These are phyloP conservation scores for Brachionus koreanus DNA, from an alignment of 1,140 invertebrate species.

Conservation along the genomic window DNA sequence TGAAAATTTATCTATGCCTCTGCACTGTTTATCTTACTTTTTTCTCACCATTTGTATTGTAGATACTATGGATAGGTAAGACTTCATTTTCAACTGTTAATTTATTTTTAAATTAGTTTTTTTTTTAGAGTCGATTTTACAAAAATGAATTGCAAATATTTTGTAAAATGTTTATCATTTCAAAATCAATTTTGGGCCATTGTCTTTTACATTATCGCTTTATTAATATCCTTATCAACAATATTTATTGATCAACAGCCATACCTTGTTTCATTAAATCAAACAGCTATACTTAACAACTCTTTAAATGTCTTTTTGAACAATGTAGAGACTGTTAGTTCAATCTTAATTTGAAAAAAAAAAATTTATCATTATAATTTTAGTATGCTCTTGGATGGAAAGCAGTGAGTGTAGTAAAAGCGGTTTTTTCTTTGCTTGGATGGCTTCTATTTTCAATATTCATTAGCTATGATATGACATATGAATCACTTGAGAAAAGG, in stretches of 20 bases:
- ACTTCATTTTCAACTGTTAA: not conserved
- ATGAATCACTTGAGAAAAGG: constrained; percentile 23
- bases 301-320: not conserved
- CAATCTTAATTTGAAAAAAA: not conserved
- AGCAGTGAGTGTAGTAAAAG: constrained; percentile 7
- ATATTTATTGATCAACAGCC: constrained; percentile 32
- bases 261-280: not conserved
- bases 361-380: not conserved
- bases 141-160: constrained; percentile 27
- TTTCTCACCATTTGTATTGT: constrained; percentile 27
- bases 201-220: constrained; percentile 19
- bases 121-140: constrained; percentile 26
- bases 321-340: not conserved
- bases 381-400: constrained; percentile 8
- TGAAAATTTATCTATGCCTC: constrained; percentile 20
- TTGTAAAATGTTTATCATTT: constrained; percentile 33
- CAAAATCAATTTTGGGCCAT: constrained; percentile 42
- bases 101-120: too few relatives aligned
- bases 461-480: constrained; percentile 4
- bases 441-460: constrained; percentile 36
- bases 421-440: constrained; percentile 20
- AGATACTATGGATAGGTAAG: constrained; percentile 26
- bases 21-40: constrained; percentile 43
- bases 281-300: not conserved
- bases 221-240: constrained; percentile 29